Evolutionary conservation across 2,888 invertebrate species (phyloP).

Genomic region (Anarsia innoxiella): DNA sequence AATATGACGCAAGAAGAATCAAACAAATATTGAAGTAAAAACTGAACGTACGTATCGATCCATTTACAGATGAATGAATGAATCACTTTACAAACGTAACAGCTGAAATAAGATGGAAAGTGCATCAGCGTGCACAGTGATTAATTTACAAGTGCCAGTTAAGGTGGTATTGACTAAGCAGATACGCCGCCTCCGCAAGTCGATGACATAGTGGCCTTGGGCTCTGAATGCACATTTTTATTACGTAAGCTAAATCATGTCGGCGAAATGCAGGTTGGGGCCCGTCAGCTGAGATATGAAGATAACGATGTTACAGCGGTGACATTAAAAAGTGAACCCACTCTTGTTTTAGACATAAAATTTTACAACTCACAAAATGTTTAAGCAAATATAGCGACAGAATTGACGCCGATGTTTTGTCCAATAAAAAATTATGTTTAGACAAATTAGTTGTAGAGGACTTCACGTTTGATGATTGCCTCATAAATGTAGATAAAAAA

Average conservation of each 20-base stretch:
- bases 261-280: no score
- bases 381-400: no score
- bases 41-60: slow-evolving; percentile 8
- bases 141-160: slow-evolving; percentile 60
- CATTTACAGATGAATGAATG: slow-evolving; percentile 33
- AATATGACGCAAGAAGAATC: no score
- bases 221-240: slow-evolving; percentile 43
- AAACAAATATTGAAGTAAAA: no score
- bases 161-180: slow-evolving; percentile 52
- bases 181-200: slow-evolving; percentile 48
- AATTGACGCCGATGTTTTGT: no score
- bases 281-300: slow-evolving; percentile 40
- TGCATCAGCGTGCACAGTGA: slow-evolving; percentile 56
- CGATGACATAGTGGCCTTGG: slow-evolving; percentile 48
- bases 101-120: slow-evolving; percentile 57
- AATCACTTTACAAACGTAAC: slow-evolving; percentile 39
- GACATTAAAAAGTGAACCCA: slow-evolving; percentile 17
- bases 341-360: slow-evolving; percentile 6
- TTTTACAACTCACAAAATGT: slow-evolving; percentile 8
- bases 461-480: background rate
- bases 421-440: no score
- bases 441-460: background rate
- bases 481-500: slow-evolving; percentile 5
- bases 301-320: slow-evolving; percentile 27
- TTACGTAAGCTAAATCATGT: slow-evolving; percentile 51